phyloP scores from a whole-genome alignment of 2,888 invertebrate genomes.

The Ecliptopera silaceata region DNA sequence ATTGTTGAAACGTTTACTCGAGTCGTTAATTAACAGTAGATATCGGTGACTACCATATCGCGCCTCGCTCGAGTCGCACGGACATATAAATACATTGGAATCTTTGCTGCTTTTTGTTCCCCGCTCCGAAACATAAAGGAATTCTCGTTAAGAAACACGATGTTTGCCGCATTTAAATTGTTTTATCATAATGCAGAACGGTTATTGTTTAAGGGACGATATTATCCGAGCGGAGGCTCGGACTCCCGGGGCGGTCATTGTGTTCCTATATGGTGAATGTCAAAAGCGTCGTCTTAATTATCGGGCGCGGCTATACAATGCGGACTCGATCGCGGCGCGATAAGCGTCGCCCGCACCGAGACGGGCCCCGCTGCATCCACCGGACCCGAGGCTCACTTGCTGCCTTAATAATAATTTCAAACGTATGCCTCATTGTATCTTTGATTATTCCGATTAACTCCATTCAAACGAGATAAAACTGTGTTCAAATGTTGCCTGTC shows the following conservation, averaged over 20 bases:
- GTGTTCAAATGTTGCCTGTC: slow-evolving; percentile 49
- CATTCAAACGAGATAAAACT: slow-evolving; percentile 71
- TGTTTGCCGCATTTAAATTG: slow-evolving; percentile 77
- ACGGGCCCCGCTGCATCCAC: slow-evolving; percentile 40
- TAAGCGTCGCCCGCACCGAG: slow-evolving; percentile 70
- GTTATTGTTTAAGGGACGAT: slow-evolving; percentile 80
- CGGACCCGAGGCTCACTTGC: slow-evolving; percentile 59
- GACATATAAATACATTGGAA: slow-evolving; percentile 47
- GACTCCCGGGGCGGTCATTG: slow-evolving; percentile 81
- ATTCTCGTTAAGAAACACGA: slow-evolving; percentile 76
- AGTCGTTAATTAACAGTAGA: slow-evolving; percentile 31
- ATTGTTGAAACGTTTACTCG: slow-evolving; percentile 33
- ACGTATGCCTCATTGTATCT: slow-evolving; percentile 78
- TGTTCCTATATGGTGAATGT: slow-evolving; percentile 83
- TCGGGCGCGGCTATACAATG: slow-evolving; percentile 80
- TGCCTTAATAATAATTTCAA: slow-evolving; percentile 78
- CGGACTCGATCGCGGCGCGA: slow-evolving; percentile 79
- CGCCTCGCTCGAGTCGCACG: slow-evolving; percentile 15
- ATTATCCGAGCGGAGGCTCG: slow-evolving; percentile 68
- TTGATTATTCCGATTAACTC: slow-evolving; percentile 76
- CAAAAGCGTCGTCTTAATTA: slow-evolving; percentile 83
- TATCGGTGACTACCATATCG: slow-evolving; percentile 29
- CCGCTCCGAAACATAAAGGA: slow-evolving; percentile 53
- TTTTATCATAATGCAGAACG: slow-evolving; percentile 78
- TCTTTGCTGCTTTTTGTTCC: slow-evolving; percentile 50